Percentiles rank a stretch among this genome's conserved stretches.
These are phyloP conservation scores for Drosophila pseudoananassae DNA, from an alignment of 1,140 invertebrate species.

Conservation along the genomic window DNA sequence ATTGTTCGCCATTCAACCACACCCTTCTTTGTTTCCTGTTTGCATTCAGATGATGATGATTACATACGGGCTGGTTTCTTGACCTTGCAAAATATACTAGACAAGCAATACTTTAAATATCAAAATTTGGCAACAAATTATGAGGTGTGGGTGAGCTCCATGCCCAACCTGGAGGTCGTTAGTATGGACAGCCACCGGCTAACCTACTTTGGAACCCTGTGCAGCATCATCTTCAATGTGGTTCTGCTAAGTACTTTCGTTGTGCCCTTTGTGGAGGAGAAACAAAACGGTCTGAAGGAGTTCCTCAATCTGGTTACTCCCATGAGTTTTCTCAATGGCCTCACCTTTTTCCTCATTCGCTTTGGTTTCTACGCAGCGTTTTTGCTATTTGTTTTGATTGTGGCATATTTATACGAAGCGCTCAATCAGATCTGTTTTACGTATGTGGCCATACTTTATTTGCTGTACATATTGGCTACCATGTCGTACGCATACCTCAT, in stretches of 20 bases:
- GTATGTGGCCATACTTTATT: slow-evolving; percentile 57
- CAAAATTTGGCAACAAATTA: slow-evolving; percentile 36
- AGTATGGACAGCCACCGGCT: slow-evolving; percentile 58
- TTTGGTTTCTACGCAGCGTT: slow-evolving; percentile 57
- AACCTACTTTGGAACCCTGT: slow-evolving; percentile 60
- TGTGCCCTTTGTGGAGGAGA: slow-evolving; percentile 80
- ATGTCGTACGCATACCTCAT: slow-evolving; percentile 80
- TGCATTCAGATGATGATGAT: slow-evolving; percentile 66
- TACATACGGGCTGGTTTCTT: slow-evolving; percentile 70
- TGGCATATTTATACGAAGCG: slow-evolving; percentile 48
- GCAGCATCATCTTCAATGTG: slow-evolving; percentile 60
- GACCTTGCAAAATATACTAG: slow-evolving; percentile 63
- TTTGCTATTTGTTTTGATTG: slow-evolving; percentile 34
- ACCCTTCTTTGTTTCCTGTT: slow-evolving; percentile 13
- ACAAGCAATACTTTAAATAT: slow-evolving; percentile 64
- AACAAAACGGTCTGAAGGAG: slow-evolving; percentile 78
- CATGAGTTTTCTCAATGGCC: slow-evolving; percentile 77
- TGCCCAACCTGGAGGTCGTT: slow-evolving; percentile 61
- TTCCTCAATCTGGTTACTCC: slow-evolving; percentile 78
- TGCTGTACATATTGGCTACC: slow-evolving; percentile 66
- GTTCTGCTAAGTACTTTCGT: slow-evolving; percentile 72
- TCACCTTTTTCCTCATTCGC: slow-evolving; percentile 74
- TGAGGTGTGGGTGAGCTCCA: slow-evolving; percentile 55
- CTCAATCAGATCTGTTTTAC: slow-evolving; percentile 31
- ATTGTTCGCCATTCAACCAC: neutral